Conservation (phyloP, 2,888 invertebrate genomes). For the Lasioglossum pauxillum region DNA sequence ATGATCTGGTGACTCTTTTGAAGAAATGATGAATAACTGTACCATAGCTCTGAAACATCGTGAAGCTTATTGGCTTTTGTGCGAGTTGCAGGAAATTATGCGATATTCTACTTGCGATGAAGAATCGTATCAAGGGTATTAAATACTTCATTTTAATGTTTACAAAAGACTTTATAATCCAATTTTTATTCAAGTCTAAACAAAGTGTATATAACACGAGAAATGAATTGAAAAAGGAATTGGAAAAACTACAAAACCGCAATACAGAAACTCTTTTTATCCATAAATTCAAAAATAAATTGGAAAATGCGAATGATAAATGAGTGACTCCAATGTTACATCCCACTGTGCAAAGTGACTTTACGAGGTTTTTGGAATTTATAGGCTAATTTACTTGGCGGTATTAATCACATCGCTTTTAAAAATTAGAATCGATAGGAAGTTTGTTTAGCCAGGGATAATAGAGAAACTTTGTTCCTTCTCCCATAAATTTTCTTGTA, state of each 20-base stretch:
- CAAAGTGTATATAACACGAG: neutral
- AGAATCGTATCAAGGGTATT: neutral
- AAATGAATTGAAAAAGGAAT: neutral
- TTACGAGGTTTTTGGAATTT: neutral
- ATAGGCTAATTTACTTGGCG: neutral
- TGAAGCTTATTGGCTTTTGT: neutral
- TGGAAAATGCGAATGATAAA: neutral
- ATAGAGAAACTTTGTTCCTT: neutral
- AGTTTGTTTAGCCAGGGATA: neutral
- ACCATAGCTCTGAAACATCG: neutral
- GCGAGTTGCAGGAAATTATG: neutral
- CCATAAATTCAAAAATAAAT: neutral
- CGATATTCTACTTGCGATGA: neutral
- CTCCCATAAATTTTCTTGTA: neutral
- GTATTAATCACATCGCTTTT: neutral
- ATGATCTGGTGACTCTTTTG: neutral
- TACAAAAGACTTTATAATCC: neutral
- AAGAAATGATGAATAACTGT: neutral
- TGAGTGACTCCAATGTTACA: neutral
- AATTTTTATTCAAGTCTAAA: neutral
- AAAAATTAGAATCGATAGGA: neutral
- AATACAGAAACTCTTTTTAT: neutral
- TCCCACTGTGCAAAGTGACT: neutral
- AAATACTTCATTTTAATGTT: neutral
- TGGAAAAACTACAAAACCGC: neutral